These are phyloP conservation scores for Lithophane socia DNA, from an alignment of 2,888 invertebrate genomes.

Conservation along the genomic window DNA sequence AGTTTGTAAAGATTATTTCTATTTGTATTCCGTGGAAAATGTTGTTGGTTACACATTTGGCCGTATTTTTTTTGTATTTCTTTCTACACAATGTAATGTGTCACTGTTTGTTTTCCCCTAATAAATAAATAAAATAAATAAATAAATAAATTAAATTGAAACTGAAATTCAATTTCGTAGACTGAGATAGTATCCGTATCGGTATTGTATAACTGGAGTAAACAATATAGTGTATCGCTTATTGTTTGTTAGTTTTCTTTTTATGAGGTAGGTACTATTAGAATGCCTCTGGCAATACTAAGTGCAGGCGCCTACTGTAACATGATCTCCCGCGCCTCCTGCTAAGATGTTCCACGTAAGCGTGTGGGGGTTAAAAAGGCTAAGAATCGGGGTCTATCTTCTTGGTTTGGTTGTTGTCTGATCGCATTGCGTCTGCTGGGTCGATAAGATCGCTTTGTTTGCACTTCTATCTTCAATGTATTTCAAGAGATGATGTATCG, in stretches of 20 bases:
- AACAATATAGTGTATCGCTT: constrained; percentile 69
- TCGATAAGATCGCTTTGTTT: constrained; percentile 75
- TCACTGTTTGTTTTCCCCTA: too few species aligned
- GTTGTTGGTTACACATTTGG: too few species aligned
- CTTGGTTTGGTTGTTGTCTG: constrained; percentile 66
- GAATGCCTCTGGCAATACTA: constrained; percentile 61
- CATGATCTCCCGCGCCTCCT: constrained; percentile 39
- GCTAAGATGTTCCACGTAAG: neutral
- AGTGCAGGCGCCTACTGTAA: constrained; percentile 48
- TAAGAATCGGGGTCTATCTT: constrained; percentile 31
- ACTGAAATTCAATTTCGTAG: constrained; percentile 67
- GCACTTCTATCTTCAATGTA: constrained; percentile 64
- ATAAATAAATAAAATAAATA: too few species aligned
- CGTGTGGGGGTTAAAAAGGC: neutral
- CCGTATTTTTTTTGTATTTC: too few species aligned
- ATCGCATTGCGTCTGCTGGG: constrained; percentile 69
- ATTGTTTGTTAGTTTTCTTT: constrained; percentile 68
- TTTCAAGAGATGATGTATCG: constrained; percentile 50
- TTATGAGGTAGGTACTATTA: constrained; percentile 59
- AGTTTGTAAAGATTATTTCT: too few species aligned
- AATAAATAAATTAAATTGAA: constrained; percentile 69
- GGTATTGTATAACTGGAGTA: constrained; percentile 64
- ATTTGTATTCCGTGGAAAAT: too few species aligned
- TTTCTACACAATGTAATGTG: too few species aligned
- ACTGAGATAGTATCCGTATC: constrained; percentile 54